Evolutionary conservation across 2,797 vertebrate species (phyloP).

Genomic region (Alcedo quadribrachys): DNA sequence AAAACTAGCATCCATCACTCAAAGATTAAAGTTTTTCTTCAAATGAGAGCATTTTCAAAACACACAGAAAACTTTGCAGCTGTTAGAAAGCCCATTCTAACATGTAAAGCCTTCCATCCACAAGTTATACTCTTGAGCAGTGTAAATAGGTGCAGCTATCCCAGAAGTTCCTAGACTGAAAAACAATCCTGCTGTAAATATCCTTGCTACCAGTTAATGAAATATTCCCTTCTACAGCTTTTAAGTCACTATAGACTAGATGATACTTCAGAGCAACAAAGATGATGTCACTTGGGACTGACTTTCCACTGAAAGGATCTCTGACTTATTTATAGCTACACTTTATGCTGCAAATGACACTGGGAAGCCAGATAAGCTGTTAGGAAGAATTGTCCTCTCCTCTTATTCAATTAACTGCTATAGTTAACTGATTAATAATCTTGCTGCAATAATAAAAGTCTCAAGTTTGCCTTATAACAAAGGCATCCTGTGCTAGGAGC

Average conservation of each 20-base stretch:
- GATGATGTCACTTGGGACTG: not conserved
- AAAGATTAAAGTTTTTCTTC: not conserved
- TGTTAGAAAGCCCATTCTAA: not conserved
- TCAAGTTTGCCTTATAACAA: conserved; percentile 4
- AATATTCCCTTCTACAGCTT: not conserved
- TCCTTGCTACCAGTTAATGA: not conserved
- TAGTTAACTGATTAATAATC: conserved; percentile 42
- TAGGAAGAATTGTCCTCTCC: not conserved
- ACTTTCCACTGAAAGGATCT: not conserved
- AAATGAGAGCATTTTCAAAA: not conserved
- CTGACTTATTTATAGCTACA: conserved; percentile 53
- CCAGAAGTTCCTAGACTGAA: not conserved
- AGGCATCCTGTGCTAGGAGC: not conserved
- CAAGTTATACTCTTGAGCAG: not conserved
- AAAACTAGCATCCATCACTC: not conserved
- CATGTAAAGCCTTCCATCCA: not conserved
- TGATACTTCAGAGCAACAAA: not conserved
- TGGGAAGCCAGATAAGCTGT: not conserved
- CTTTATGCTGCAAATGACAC: conserved; percentile 35
- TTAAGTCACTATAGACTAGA: not conserved
- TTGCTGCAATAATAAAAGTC: not conserved
- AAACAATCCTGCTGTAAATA: not conserved
- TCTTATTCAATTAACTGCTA: conserved; percentile 10
- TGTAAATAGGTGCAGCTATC: not conserved
- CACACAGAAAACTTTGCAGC: not conserved